A percentile compares a stretch with the other conserved stretches of the same genome.
Conservation (phyloP, 2,113 vertebrate species). For the Heliornis fulica region DNA sequence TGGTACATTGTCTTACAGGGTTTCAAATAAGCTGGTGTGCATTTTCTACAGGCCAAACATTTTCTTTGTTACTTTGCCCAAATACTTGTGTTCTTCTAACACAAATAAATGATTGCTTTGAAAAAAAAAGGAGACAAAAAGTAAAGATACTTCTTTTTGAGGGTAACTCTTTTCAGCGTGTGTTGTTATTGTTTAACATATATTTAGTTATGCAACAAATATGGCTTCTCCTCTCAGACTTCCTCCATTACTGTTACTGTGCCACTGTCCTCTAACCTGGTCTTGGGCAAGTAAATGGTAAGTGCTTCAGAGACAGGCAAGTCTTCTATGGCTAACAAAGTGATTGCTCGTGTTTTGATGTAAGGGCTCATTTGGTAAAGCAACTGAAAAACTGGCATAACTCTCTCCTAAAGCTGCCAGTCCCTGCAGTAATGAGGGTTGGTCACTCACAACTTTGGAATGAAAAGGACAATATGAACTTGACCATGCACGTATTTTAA, state of each 20-base stretch:
- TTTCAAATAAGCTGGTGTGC: not conserved
- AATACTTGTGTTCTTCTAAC: not conserved
- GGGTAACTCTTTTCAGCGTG: not conserved
- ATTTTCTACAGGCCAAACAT: not conserved
- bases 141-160: not conserved
- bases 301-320: not conserved
- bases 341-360: not conserved
- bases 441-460: not conserved
- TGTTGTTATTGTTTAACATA: not conserved
- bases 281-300: not conserved
- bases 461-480: not conserved
- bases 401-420: accelerated
- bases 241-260: not conserved
- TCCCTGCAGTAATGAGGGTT: not conserved
- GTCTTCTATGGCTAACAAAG: not conserved
- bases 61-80: not conserved
- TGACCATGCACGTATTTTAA: not conserved
- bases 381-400: not conserved
- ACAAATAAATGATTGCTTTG: not conserved
- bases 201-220: not conserved
- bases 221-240: not conserved
- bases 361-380: not conserved
- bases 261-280: not conserved
- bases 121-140: not conserved
- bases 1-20: not conserved